Conservation (phyloP, 1,140 invertebrate species). For the Aphelenchoides fujianensis region DNA sequence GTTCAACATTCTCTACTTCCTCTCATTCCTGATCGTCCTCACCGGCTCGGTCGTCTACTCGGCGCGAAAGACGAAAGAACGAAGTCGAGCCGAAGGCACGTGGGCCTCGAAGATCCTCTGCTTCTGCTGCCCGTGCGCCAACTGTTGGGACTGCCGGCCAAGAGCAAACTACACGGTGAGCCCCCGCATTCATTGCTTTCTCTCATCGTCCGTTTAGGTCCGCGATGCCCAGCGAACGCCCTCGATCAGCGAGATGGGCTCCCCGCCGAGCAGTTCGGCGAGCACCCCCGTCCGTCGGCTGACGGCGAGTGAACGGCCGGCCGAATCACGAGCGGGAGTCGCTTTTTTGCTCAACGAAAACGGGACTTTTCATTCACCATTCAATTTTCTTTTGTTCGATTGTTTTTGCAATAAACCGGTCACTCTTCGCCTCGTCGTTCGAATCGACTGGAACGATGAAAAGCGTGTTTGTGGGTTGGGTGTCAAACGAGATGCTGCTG, state of each 20-base stretch:
- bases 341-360: constrained; percentile 14
- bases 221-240: constrained; percentile 12
- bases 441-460: too few species aligned
- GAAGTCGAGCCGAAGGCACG: constrained; percentile 20
- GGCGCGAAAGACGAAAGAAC: constrained; percentile 31
- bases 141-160: constrained; percentile 31
- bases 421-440: too few species aligned
- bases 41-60: constrained; percentile 57
- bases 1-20: constrained; percentile 58
- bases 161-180: constrained; percentile 29
- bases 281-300: not conserved
- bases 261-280: not conserved
- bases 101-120: constrained; percentile 30
- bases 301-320: too few species aligned
- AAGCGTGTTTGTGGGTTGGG: too few species aligned
- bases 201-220: not conserved
- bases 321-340: too few species aligned
- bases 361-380: not conserved
- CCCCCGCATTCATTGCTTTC: not conserved
- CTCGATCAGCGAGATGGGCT: not conserved
- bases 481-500: too few species aligned
- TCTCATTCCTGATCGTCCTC: constrained; percentile 57
- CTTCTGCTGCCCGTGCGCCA: constrained; percentile 30
- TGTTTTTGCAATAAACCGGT: too few species aligned
- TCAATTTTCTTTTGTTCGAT: not conserved